Base-by-base conservation (phyloP, 2,797 vertebrate genomes). In the Oreortyx pictus region DNA sequence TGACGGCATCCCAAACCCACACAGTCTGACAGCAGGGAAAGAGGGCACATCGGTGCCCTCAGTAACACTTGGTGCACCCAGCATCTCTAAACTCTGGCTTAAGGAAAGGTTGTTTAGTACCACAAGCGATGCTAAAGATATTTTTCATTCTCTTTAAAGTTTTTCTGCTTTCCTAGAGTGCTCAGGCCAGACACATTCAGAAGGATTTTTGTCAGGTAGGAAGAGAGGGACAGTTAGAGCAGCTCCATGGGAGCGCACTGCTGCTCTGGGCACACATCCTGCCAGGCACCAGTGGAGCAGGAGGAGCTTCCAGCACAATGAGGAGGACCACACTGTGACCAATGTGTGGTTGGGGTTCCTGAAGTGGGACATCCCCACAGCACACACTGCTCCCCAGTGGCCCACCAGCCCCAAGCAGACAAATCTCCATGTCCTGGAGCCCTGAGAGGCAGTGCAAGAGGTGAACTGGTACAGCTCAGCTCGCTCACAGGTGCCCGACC, bases 361-460 rank as follows among this genome's bases (percentile, higher is more conserved):
- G 23, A 7, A 0, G 0, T 16, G 10, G 16, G 35, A 22, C 44
- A 7, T 31, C 2, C 67, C 54, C 60, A 3, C 2, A 0, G 39
- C 31, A 31, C 27, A 8, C 57, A 41, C 24, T 9, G 37, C 49
- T 39, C 18, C 27, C 15, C 50, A 52, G 15, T 25, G 16, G 49
- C 13, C 25, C 27, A 7, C 11, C 4, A 0, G 61, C 49, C 71
- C 4, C 7, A 1, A 25, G 31, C 24, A 0, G 0, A 16, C 3
- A 37, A 6, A 11, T 6, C 13, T 2, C 24, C 3, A 7, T 2
- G 0, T 24, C 35, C 2, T 0, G 37, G 33, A 81, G 33, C 44
- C 64, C 50, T 3, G 8, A 1, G n/a, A 18, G 29, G 44, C 0
- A 0, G 25, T 23, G 12, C 35, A 13, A 9, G 29, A n/a, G 35